Conservation (phyloP, 2,797 vertebrate species). For the Monodelphis domestica region DNA sequence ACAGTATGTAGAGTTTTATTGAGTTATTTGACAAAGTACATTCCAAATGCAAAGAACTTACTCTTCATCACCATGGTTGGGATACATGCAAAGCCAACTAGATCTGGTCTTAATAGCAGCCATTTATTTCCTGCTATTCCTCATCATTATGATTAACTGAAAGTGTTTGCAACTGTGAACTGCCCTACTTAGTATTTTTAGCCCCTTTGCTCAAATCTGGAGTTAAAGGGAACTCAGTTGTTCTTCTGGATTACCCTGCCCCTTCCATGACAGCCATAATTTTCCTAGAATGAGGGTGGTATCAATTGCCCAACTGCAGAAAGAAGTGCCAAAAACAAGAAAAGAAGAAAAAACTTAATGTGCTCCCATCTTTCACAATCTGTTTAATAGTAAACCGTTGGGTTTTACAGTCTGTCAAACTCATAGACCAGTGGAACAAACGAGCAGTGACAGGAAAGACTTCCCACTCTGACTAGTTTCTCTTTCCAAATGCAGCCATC, state of each 20-base stretch:
- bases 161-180: constrained; percentile 70
- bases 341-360: constrained; percentile 49
- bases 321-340: constrained; percentile 46
- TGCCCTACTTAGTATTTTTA: constrained; percentile 78
- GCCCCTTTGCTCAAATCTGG: constrained; percentile 48
- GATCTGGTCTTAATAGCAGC: constrained; percentile 44
- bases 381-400: constrained; percentile 61
- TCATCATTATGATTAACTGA: constrained; percentile 72
- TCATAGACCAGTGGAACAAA: constrained; percentile 66
- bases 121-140: constrained; percentile 72
- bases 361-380: constrained; percentile 65
- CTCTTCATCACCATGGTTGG: neutral
- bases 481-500: constrained; percentile 57
- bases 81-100: constrained; percentile 51
- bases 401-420: constrained; percentile 69
- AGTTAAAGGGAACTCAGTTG: constrained; percentile 70
- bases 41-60: neutral
- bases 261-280: constrained; percentile 60
- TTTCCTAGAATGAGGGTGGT: constrained; percentile 60
- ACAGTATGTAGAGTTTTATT: neutral
- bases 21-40: neutral
- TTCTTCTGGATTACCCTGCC: constrained; percentile 55
- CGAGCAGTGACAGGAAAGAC: constrained; percentile 67
- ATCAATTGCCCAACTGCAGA: constrained; percentile 64
- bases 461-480: constrained; percentile 55